Evolutionary conservation across 2,888 invertebrate species (phyloP), one percentile per base, ranked within the genome.

Genomic region (Melanchra persicariae): DNA sequence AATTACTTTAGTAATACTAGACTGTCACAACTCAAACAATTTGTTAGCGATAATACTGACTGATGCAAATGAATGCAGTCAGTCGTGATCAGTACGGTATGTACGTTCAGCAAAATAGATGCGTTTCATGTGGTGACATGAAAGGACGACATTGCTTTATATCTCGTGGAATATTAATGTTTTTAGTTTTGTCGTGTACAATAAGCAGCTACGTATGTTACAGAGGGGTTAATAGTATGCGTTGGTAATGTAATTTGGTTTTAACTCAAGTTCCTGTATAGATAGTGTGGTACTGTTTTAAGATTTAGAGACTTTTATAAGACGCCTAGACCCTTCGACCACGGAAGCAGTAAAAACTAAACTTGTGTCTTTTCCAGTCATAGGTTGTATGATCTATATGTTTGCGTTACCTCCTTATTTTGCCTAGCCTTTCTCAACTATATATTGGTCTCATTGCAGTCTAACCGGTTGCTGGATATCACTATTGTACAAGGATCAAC

Each of bases 1-100:
- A 69, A 72, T 76, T 73, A 40, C 40, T 17, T 1, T 26, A n/a
- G 49, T 55, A 59, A 40, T 34, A 12, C n/a, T 22, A 59, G 47
- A 59, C 37, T 49, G 34, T n/a, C 34, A 65, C 47, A 52, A 55
- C 7, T 54, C 19, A 30, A 54, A 58, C 24, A 57, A 61, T 74
- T 45, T 61, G 62, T 63, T 51, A 34, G 8, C n/a, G 30, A n/a
- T 43, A 37, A 37, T 45, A 61, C 57, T n/a, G 52, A 64, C 37
- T 43, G 22, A 61, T 61, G 43, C 26, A 49, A 64, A 73, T 58
- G 49, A 17, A 47, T 45, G 24, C 19, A 37, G 24, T 30, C 22
- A 0, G 43, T 74, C 40, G 45, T 51, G 64, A 62, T 65, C 49
- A 62, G 45, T 43, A 49, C 49, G 30, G 61, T 30, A 34, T 55